Conservation (phyloP, 2,888 invertebrate genomes). For the Odontocolon sp. region DNA sequence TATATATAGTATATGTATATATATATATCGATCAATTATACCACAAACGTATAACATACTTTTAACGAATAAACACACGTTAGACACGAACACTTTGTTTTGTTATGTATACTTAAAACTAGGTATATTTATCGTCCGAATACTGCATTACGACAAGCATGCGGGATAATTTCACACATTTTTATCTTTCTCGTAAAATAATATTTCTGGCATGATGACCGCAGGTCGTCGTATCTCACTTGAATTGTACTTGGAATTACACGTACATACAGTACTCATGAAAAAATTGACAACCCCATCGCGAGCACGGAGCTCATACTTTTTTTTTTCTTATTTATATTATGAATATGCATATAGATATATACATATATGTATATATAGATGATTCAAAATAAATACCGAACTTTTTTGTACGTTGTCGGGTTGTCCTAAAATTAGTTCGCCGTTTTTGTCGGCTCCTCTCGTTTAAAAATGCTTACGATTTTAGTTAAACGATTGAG, state of each 20-base stretch:
- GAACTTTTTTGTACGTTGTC: too few relatives aligned
- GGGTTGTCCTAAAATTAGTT: too few relatives aligned
- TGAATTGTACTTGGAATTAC: constrained; percentile 49
- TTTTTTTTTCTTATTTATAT: background rate
- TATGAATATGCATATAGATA: background rate
- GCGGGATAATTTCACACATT: constrained; percentile 43
- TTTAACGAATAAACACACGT: constrained; percentile 57
- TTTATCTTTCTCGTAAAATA: constrained; percentile 45
- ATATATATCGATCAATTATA: constrained; percentile 40
- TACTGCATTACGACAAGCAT: constrained; percentile 49
- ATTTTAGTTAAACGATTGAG: too few relatives aligned
- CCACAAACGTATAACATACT: constrained; percentile 47
- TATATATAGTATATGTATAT: constrained; percentile 4
- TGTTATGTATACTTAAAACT: constrained; percentile 48
- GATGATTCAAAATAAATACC: too few relatives aligned
- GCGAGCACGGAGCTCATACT: constrained; percentile 6
- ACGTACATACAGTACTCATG: constrained; percentile 33
- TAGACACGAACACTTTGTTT: constrained; percentile 57
- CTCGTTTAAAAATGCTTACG: too few relatives aligned
- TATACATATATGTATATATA: too few relatives aligned
- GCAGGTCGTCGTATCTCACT: background rate
- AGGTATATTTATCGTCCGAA: constrained; percentile 49
- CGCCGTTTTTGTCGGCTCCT: too few relatives aligned
- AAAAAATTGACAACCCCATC: constrained; percentile 58
- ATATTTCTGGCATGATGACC: constrained; percentile 18